Evolutionary conservation across 2,797 vertebrate species (phyloP).

Genomic region (Enteromius fasciolatus): DNA sequence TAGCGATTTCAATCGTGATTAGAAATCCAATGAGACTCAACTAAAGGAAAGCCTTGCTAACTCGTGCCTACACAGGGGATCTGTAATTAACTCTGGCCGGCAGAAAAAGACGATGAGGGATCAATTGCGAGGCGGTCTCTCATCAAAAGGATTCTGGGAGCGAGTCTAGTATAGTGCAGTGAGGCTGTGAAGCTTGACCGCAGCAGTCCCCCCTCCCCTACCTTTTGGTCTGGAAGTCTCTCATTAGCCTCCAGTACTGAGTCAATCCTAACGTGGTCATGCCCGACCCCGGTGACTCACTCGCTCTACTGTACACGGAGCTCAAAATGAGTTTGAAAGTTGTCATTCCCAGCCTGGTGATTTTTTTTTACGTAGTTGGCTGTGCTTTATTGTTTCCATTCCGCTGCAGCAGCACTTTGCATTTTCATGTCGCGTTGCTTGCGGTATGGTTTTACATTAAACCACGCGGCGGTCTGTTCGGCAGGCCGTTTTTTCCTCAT

Average conservation of each 20-base stretch:
- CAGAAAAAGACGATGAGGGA: constrained; percentile 25
- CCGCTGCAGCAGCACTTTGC: constrained; percentile 58
- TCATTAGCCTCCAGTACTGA: constrained; percentile 29
- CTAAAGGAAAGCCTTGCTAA: constrained; percentile 42
- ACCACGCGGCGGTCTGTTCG: constrained; percentile 7
- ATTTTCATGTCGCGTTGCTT: constrained; percentile 63
- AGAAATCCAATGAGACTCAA: constrained; percentile 55
- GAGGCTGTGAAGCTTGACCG: constrained; percentile 13
- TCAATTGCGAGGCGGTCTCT: constrained; percentile 41
- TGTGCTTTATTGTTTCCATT: constrained; percentile 63
- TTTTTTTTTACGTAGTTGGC: constrained; percentile 53
- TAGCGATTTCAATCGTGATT: constrained; percentile 45
- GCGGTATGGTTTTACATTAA: constrained; percentile 46
- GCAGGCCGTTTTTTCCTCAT: constrained; percentile 25
- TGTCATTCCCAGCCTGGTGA: constrained; percentile 23
- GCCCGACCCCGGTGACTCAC: constrained; percentile 27
- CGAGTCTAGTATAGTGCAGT: constrained; percentile 8
- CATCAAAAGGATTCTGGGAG: constrained; percentile 29
- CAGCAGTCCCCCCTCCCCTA: constrained; percentile 1
- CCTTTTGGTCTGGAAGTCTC: constrained; percentile 40
- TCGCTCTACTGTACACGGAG: constrained; percentile 28
- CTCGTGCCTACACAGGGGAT: constrained; percentile 35
- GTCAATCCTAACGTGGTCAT: constrained; percentile 31
- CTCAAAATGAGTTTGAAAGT: constrained; percentile 25
- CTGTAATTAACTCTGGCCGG: constrained; percentile 54